These are phyloP conservation scores for Cepaea hortensis DNA, from an alignment of 2,888 invertebrate genomes.

Conservation along the genomic window DNA sequence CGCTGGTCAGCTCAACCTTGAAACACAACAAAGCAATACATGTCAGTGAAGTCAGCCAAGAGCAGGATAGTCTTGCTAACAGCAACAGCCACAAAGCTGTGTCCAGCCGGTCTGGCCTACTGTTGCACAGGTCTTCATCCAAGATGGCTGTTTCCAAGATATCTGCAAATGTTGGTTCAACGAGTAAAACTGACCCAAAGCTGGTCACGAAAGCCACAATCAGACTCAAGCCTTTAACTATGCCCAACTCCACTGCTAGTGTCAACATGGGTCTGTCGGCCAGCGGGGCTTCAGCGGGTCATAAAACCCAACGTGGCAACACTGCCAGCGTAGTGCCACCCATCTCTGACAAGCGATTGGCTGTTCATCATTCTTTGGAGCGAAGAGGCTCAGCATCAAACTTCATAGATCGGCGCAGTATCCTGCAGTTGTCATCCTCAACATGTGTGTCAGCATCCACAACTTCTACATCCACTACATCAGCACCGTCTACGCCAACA, in stretches of 20 bases:
- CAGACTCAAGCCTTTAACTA: slow-evolving; percentile 81
- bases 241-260: slow-evolving; percentile 77
- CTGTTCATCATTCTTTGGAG: slow-evolving; percentile 24
- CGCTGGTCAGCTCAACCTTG: slow-evolving; percentile 43
- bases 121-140: slow-evolving; percentile 7
- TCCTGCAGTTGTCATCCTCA: slow-evolving; percentile 28
- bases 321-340: slow-evolving; percentile 41
- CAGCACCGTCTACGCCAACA: slow-evolving; percentile 41
- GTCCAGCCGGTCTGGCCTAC: slow-evolving; percentile 10
- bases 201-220: slow-evolving; percentile 69
- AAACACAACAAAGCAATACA: slow-evolving; percentile 35
- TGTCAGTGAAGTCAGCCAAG: slow-evolving; percentile 16
- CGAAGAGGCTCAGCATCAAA: slow-evolving; percentile 32
- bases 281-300: slow-evolving; percentile 29
- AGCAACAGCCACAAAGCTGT: not conserved
- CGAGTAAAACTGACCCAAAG: slow-evolving; percentile 66
- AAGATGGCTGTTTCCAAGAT: slow-evolving; percentile 47
- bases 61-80: slow-evolving; percentile 13
- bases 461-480: slow-evolving; percentile 49
- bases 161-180: slow-evolving; percentile 18
- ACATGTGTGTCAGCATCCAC: slow-evolving; percentile 43
- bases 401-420: slow-evolving; percentile 33
- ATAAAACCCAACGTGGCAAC: slow-evolving; percentile 43
- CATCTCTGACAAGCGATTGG: slow-evolving; percentile 26
- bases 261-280: slow-evolving; percentile 53